Evolutionary conservation across 2,113 vertebrate genomes (phyloP).

Genomic region (Chitala chitala): DNA sequence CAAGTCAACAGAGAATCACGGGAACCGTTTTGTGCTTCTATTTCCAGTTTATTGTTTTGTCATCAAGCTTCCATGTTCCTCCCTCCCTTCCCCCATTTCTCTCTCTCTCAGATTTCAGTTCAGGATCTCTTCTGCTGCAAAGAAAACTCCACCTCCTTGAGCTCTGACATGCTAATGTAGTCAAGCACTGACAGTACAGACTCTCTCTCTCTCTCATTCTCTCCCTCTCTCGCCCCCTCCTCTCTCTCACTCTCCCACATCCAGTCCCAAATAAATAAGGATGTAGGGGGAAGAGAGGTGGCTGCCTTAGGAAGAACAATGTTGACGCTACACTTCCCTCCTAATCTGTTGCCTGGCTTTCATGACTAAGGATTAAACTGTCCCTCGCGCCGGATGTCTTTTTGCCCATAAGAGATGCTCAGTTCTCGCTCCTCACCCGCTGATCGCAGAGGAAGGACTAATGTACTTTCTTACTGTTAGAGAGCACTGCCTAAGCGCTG

Average conservation of each 20-base stretch:
- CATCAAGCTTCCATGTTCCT: background rate
- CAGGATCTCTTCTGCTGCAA: constrained; percentile 57
- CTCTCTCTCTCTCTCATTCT: constrained; percentile 31
- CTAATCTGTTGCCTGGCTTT: constrained; percentile 17
- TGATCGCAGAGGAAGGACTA: constrained; percentile 26
- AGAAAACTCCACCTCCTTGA: constrained; percentile 66
- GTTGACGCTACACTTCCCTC: constrained; percentile 38
- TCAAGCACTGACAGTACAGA: constrained; percentile 49
- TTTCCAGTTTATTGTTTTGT: background rate
- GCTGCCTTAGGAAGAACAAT: constrained; percentile 38
- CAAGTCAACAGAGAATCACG: too few relatives aligned
- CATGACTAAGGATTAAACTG: constrained; percentile 19
- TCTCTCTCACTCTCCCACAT: constrained; percentile 28
- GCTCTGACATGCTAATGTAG: constrained; percentile 58
- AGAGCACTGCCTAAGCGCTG: constrained; percentile 10
- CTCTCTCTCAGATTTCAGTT: constrained; percentile 48
- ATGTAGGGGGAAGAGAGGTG: constrained; percentile 14
- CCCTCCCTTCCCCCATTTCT: constrained; percentile 1
- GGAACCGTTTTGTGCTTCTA: background rate
- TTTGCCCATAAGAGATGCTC: constrained; percentile 40
- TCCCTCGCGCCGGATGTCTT: constrained; percentile 21
- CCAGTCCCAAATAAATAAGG: constrained; percentile 33
- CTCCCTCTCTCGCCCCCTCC: constrained; percentile 28
- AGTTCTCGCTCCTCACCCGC: constrained; percentile 21
- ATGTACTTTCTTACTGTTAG: constrained; percentile 26